Evolutionary conservation across 2,888 invertebrate genomes (phyloP).

Genomic region (Drosophila subsilvestris): DNA sequence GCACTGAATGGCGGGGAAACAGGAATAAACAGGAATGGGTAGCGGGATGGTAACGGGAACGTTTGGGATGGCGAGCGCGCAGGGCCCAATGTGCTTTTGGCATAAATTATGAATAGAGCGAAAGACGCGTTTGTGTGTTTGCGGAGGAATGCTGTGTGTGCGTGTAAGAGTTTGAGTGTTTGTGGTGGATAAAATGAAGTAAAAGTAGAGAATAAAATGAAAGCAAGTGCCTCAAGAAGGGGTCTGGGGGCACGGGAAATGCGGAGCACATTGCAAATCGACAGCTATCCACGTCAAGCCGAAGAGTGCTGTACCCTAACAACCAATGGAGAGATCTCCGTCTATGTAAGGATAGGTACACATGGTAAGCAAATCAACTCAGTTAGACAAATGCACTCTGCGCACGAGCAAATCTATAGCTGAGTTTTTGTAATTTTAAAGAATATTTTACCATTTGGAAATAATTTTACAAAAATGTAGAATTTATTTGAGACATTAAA

Average conservation of each 20-base stretch:
- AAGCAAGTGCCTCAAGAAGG: slow-evolving; percentile 66
- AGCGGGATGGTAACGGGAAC: background rate
- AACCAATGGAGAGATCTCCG: too few species aligned
- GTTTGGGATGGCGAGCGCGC: slow-evolving; percentile 27
- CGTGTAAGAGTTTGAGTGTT: slow-evolving; percentile 43
- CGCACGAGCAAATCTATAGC: too few species aligned
- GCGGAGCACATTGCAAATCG: slow-evolving; percentile 14
- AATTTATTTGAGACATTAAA: too few species aligned
- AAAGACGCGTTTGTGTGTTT: slow-evolving; percentile 41
- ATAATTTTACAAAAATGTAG: too few species aligned
- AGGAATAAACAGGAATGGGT: slow-evolving; percentile 12
- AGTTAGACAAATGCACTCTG: too few species aligned
- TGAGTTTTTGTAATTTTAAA: too few species aligned
- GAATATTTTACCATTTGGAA: too few species aligned
- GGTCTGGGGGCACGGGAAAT: slow-evolving; percentile 2
- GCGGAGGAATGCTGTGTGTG: slow-evolving; percentile 31
- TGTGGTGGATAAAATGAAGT: slow-evolving; percentile 71
- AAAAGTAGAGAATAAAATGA: slow-evolving; percentile 72
- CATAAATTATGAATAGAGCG: slow-evolving; percentile 81
- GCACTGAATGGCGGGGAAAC: slow-evolving; percentile 37
- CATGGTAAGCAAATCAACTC: too few species aligned
- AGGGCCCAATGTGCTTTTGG: slow-evolving; percentile 70
- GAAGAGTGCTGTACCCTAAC: slow-evolving; percentile 1
- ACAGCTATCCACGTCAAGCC: slow-evolving; percentile 21
- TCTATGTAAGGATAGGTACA: too few species aligned